Evolutionary conservation across 2,113 vertebrate species (phyloP).

Genomic region (Neolamprologus sp.): DNA sequence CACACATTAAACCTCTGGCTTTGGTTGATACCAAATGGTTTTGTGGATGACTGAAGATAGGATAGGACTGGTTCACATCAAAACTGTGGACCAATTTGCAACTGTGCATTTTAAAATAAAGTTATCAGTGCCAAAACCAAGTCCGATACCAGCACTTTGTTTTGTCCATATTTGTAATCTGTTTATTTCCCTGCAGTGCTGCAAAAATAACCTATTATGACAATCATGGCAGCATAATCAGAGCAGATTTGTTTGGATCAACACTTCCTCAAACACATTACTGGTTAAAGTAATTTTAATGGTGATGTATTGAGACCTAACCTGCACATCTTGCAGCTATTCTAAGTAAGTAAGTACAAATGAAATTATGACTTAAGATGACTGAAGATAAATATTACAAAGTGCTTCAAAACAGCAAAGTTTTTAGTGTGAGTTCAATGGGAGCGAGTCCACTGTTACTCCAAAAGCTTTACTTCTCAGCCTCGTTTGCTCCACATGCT

Average conservation of each 20-base stretch:
- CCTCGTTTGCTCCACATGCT: neutral
- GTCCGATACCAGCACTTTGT: fast-evolving
- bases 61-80: neutral
- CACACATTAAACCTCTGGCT: neutral
- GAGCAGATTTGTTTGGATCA: neutral
- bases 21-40: neutral
- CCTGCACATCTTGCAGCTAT: neutral
- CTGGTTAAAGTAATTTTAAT: neutral
- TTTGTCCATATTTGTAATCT: neutral
- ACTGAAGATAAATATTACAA: neutral
- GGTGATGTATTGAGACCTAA: neutral
- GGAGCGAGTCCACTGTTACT: neutral
- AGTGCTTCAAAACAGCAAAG: neutral
- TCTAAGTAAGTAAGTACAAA: neutral
- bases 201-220: neutral
- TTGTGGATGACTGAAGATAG: neutral
- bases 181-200: neutral
- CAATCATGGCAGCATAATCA: neutral
- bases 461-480: neutral
- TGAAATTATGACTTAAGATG: neutral
- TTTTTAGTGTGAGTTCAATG: neutral
- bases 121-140: neutral
- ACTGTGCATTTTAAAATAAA: neutral
- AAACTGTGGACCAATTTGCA: neutral
- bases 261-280: neutral